phyloP scores from a whole-genome alignment of 92 coral and sea anemone genomes.

The Umimayanthus chanpuru region DNA sequence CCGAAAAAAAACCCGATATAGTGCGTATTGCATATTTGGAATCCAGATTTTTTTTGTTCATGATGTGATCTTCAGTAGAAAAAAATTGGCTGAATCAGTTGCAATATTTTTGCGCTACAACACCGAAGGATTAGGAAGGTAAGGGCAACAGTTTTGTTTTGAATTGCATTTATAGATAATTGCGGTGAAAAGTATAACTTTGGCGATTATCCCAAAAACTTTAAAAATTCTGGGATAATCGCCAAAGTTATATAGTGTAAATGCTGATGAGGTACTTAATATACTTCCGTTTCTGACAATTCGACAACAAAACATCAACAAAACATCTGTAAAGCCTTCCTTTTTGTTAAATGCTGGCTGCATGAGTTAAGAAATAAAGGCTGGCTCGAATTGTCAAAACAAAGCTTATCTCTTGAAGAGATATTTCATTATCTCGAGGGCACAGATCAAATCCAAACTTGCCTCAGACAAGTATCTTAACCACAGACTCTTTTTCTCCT shows the following conservation, averaged over 20 bases:
- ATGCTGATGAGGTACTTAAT: background rate
- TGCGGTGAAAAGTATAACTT: background rate
- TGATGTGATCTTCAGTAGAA: background rate
- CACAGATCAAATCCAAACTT: background rate
- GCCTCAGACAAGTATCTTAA: background rate
- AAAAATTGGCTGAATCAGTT: background rate
- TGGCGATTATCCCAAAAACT: background rate
- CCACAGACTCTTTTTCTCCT: no score
- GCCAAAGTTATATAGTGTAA: background rate
- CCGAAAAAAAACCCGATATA: background rate
- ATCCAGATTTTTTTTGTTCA: background rate
- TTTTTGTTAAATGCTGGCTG: background rate
- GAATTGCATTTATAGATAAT: background rate
- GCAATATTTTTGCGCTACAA: background rate
- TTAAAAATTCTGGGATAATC: no score
- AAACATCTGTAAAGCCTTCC: background rate
- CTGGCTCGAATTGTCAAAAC: background rate
- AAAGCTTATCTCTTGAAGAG: background rate
- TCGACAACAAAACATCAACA: background rate
- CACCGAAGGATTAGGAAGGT: background rate
- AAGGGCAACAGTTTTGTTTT: background rate
- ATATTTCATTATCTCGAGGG: background rate
- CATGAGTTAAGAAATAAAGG: background rate
- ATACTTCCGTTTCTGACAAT: background rate
- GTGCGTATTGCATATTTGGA: background rate